Percentiles rank a stretch among this genome's conserved stretches.
phyloP scores from a whole-genome alignment of 2,797 vertebrate genomes.

The Masticophis lateralis region DNA sequence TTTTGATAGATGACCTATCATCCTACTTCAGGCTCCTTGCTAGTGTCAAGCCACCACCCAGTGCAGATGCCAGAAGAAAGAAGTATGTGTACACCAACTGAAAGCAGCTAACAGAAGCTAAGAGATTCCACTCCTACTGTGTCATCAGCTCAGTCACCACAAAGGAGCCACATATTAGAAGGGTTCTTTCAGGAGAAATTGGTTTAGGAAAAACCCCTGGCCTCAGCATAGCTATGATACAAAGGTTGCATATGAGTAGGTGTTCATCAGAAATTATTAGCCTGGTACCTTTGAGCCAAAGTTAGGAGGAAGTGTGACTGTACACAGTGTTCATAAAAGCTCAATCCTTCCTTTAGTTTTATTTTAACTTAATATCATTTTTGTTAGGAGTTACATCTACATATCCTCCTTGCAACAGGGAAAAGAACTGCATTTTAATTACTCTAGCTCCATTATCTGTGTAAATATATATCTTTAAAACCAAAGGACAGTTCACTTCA shows the following conservation, averaged over 20 bases:
- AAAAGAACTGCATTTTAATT: background rate
- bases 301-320: background rate
- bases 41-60: background rate
- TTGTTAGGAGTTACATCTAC: background rate
- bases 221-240: background rate
- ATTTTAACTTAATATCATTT: background rate
- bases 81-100: background rate
- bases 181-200: background rate
- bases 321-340: background rate
- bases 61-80: background rate
- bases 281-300: background rate
- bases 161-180: background rate
- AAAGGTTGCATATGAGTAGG: background rate
- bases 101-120: background rate
- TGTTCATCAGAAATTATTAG: background rate
- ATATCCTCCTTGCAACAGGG: background rate
- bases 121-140: background rate
- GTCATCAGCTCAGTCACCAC: background rate
- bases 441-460: background rate
- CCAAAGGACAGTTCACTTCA: conserved; percentile 25
- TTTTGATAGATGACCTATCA: background rate
- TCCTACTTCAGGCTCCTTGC: background rate
- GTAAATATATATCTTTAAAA: conserved; percentile 8
- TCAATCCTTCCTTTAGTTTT: background rate
- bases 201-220: background rate